Evolutionary conservation across 2,113 vertebrate genomes (phyloP), one percentile per base, ranked within the genome.

Genomic region (Cromileptes altivelis): DNA sequence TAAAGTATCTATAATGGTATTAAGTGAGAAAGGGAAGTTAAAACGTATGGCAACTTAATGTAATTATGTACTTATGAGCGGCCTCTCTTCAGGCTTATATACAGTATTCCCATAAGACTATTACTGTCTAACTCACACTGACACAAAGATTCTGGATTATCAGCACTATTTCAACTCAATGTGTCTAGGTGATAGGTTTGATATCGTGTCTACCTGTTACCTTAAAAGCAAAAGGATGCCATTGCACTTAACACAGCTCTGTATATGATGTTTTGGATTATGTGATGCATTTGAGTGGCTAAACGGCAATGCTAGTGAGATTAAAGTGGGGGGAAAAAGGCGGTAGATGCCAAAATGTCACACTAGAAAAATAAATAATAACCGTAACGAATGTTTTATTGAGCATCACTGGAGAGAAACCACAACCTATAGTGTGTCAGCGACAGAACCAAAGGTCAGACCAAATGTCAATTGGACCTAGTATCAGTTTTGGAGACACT

Each of bases 391-490:
- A 33, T 9, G 45, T 73, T 49, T 70, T 56, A 83, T 64, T 58
- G 57, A 73, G 71, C 67, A 64, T 80, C 68, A 64, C 57, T 58
- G 27, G 50, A 75, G 58, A 75, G 70, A 84, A 86, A 84, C 3
- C 47, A 73, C 52, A 75, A 58, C 30, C 60, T 49, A 45, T 62
- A 71, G 67, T 76, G 58, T 75, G 33, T 27, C 30, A 76, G 74
- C 74, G 61, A 30, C 52, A 42, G 42, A 83, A 47, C 25, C 77
- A 84, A 84, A 84, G 85, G 85, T 88, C 69, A 81, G 63, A 74
- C 4, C 68, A 74, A 81, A 74, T 63, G 75, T 83, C 75, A 80
- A 64, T 79, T 21, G 4, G 73, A 53, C 42, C 30, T 19, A 4
- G 15, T 17, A 52, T 72, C 61, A 68, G 71, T n/a, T 80, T n/a